Conservation (phyloP, 30 jellyfish, hydroid and myxozoan genomes). For the Aurelia sp. region DNA sequence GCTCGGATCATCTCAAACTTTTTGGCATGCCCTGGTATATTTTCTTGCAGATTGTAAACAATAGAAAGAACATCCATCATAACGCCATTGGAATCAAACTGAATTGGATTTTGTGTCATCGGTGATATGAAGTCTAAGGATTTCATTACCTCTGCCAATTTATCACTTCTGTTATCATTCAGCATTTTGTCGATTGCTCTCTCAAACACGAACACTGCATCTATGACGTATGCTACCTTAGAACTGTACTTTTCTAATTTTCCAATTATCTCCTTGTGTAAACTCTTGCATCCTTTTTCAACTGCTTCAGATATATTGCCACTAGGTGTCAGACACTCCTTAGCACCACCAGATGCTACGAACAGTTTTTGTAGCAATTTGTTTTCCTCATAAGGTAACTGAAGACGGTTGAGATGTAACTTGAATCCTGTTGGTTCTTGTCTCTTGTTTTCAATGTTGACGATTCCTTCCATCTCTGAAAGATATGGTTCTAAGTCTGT, state of each 20-base stretch:
- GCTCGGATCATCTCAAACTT: slow-evolving; percentile 14
- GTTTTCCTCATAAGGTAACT: slow-evolving; percentile 37
- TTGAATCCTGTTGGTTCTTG: slow-evolving; percentile 53
- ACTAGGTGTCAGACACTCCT: slow-evolving; percentile 25
- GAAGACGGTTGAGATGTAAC: slow-evolving; percentile 42
- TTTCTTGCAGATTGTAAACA: slow-evolving; percentile 70
- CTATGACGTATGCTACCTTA: slow-evolving; percentile 65
- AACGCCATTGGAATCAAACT: slow-evolving; percentile 38
- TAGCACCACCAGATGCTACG: slow-evolving; percentile 23
- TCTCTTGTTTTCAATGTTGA: slow-evolving; percentile 42
- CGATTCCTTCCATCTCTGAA: slow-evolving; percentile 81
- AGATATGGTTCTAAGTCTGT: slow-evolving; percentile 30
- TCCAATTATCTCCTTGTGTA: slow-evolving; percentile 10
- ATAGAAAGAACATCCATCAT: slow-evolving; percentile 18
- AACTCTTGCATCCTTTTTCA: slow-evolving; percentile 36
- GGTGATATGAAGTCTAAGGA: slow-evolving; percentile 45
- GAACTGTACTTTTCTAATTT: slow-evolving; percentile 16
- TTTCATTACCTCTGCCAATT: slow-evolving; percentile 36
- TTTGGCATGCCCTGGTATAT: neutral
- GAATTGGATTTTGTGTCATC: slow-evolving; percentile 50
- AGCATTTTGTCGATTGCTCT: slow-evolving; percentile 20
- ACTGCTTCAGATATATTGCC: slow-evolving; percentile 12
- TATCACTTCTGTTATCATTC: neutral
- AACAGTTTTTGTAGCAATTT: slow-evolving; percentile 56
- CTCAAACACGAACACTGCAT: slow-evolving; percentile 75